These are phyloP conservation scores for Porphyrio hochstetteri DNA, from an alignment of 2,113 vertebrate species.

Conservation along the genomic window DNA sequence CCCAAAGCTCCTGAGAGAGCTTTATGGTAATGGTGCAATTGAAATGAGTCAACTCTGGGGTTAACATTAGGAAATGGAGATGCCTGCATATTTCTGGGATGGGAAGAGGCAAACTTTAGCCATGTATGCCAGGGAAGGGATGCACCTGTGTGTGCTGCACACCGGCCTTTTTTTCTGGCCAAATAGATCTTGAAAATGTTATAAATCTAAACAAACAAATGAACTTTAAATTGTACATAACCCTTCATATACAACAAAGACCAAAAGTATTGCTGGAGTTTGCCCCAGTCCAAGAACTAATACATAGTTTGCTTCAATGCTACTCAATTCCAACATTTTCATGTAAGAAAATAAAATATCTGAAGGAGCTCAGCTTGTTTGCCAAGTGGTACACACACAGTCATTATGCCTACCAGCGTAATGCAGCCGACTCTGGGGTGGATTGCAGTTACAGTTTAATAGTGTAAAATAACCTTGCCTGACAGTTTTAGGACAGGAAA, in stretches of 20 bases:
- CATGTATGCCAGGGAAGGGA: background rate
- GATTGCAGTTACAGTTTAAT: background rate
- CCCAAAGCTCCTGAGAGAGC: background rate
- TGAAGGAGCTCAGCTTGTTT: background rate
- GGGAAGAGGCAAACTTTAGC: background rate
- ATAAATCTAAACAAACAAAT: background rate
- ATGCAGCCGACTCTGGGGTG: accelerated
- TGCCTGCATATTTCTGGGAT: background rate
- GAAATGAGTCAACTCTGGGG: background rate
- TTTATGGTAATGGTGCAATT: background rate
- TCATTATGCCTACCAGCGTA: background rate
- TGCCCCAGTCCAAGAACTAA: background rate
- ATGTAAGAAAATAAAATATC: background rate
- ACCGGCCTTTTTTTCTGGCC: background rate
- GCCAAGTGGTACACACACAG: background rate
- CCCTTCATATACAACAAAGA: background rate
- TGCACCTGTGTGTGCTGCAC: background rate
- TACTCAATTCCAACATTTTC: background rate
- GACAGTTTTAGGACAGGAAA: slow-evolving; percentile 54
- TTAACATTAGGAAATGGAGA: background rate
- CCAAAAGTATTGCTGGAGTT: background rate
- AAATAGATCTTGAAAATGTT: background rate
- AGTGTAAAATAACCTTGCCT: slow-evolving; percentile 15
- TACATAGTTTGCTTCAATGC: background rate
- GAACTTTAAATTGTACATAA: background rate